Conservation (phyloP, 1,140 invertebrate genomes). For the Hypsibius dujardini region DNA sequence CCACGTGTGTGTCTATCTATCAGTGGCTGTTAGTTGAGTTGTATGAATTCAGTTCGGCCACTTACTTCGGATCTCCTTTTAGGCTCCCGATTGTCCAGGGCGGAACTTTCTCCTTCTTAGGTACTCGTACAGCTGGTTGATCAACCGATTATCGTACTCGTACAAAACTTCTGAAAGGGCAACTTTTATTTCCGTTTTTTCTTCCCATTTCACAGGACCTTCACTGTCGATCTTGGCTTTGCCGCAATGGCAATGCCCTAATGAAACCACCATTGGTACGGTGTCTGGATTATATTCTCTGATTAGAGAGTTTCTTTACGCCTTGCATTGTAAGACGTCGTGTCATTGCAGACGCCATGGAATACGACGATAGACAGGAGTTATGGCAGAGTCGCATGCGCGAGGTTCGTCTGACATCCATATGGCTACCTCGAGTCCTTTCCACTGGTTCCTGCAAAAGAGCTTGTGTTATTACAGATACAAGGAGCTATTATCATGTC, state of each 20-base stretch:
- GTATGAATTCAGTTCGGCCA: too few species aligned
- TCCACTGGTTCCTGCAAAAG: background rate
- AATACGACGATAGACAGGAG: conserved; percentile 40
- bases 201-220: conserved; percentile 35
- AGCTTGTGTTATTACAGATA: conserved; percentile 31
- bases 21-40: background rate
- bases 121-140: background rate
- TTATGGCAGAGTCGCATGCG: conserved; percentile 61
- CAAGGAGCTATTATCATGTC: conserved; percentile 68
- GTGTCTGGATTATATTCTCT: background rate
- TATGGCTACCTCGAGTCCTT: conserved; percentile 8
- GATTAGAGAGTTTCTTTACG: background rate
- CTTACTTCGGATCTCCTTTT: conserved; percentile 21
- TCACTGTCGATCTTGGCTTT: conserved; percentile 60
- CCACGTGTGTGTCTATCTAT: background rate
- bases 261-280: conserved; percentile 4
- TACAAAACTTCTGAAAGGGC: too few species aligned
- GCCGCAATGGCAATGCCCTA: conserved; percentile 51
- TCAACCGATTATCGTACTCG: too few species aligned
- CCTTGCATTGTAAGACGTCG: background rate
- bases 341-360: conserved; percentile 20
- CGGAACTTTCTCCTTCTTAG: conserved; percentile 63
- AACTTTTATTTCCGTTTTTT: too few species aligned
- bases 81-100: conserved; percentile 55
- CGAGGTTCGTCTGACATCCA: conserved; percentile 33